phyloP scores from a whole-genome alignment of 2,888 invertebrate genomes.

The Hyppa rectilinea region DNA sequence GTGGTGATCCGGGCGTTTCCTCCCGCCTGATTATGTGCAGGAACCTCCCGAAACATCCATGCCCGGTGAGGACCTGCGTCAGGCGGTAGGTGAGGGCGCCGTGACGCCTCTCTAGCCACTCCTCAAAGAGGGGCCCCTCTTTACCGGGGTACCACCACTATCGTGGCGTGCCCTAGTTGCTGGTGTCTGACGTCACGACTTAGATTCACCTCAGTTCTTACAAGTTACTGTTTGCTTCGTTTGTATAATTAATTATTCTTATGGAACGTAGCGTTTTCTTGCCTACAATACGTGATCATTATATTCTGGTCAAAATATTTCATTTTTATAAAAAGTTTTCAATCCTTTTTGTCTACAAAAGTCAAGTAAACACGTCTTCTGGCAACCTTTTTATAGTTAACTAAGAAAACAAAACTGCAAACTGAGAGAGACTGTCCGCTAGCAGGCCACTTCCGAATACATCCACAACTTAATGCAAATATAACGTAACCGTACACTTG shows the following conservation, averaged over 20 bases:
- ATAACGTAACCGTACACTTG: no score
- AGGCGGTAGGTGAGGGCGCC: no score
- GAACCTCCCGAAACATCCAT: no score
- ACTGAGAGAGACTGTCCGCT: neutral
- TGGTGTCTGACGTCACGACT: neutral
- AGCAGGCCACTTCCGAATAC: neutral
- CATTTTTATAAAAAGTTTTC: neutral
- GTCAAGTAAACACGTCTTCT: neutral
- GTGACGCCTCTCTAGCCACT: no score
- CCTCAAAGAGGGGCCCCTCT: no score
- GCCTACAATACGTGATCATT: neutral
- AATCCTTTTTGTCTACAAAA: neutral
- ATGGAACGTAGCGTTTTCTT: neutral
- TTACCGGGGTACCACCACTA: no score
- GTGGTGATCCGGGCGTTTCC: no score
- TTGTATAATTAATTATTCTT: neutral
- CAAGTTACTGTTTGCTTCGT: constrained; percentile 1
- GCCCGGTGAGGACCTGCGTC: no score
- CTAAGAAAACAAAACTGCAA: no score
- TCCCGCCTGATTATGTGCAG: no score
- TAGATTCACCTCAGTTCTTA: neutral
- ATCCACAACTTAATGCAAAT: no score
- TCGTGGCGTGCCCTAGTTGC: no score
- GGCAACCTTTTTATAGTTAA: neutral
- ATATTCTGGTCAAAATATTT: neutral